A percentile compares a stretch with the other conserved stretches of the same genome.
Conservation (phyloP, 2,797 vertebrate species). For the Enteromius radiatus region DNA sequence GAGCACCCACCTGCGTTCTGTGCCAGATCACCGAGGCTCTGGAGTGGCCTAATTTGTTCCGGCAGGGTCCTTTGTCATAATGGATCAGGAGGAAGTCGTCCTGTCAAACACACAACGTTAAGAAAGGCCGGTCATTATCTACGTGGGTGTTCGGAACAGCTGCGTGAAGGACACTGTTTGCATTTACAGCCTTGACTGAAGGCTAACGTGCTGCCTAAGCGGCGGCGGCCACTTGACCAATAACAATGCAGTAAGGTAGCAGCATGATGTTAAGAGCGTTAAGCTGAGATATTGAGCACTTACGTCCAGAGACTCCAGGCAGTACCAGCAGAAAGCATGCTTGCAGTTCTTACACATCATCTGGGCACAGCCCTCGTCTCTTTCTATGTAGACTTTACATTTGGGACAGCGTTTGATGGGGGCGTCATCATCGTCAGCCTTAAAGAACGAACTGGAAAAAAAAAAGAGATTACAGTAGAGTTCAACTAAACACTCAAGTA, state of each 20-base stretch:
- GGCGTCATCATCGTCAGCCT: constrained; percentile 85
- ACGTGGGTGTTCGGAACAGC: constrained; percentile 37
- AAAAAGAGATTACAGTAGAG: not conserved
- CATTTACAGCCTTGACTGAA: constrained; percentile 17
- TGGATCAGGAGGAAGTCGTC: constrained; percentile 99
- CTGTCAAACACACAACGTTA: constrained; percentile 71
- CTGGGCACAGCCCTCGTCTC: constrained; percentile 97
- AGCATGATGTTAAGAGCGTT: not conserved
- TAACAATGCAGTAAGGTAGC: constrained; percentile 20
- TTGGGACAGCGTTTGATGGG: constrained; percentile 98
- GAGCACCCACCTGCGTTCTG: constrained; percentile 92
- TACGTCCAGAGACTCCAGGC: constrained; percentile 96
- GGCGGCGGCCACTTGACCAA: constrained; percentile 16
- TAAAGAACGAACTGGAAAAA: constrained; percentile 77
- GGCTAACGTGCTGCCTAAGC: not conserved
- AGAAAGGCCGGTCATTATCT: constrained; percentile 39
- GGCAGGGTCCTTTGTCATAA: constrained; percentile 98
- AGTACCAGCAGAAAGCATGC: constrained; percentile 99
- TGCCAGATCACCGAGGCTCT: constrained; percentile 99
- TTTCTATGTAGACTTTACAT: constrained; percentile 98
- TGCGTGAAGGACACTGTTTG: constrained; percentile 35
- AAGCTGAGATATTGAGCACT: constrained; percentile 73
- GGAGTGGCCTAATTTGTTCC: constrained; percentile 98
- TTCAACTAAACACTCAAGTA: not conserved
- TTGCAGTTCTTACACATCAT: constrained; percentile 99